Evolutionary conservation across 2,797 vertebrate genomes (phyloP).

Genomic region (Molossus molossus): DNA sequence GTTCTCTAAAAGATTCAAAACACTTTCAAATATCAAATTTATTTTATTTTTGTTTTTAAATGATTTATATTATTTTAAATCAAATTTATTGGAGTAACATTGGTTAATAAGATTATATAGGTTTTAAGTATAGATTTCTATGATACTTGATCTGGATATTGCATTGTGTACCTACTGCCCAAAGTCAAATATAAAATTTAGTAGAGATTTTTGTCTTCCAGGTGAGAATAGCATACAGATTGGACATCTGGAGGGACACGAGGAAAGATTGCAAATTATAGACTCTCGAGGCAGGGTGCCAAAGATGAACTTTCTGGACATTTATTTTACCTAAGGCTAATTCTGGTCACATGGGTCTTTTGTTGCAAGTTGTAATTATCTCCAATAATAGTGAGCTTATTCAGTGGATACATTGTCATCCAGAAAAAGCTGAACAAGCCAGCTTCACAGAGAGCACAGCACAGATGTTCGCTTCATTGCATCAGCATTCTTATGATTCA

Average conservation of each 20-base stretch:
- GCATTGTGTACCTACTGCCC: neutral
- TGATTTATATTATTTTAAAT: neutral
- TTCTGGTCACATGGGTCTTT: conserved; percentile 26
- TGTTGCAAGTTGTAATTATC: conserved; percentile 28
- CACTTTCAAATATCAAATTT: neutral
- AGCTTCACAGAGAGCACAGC: neutral
- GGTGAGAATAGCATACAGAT: neutral
- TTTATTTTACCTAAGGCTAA: conserved; percentile 9
- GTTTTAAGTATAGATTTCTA: neutral
- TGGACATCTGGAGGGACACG: neutral
- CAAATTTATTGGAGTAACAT: neutral
- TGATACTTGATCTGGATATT: neutral
- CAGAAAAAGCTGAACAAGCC: neutral
- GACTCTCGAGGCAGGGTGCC: neutral
- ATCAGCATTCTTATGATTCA: neutral
- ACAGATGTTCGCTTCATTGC: neutral
- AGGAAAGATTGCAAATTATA: conserved; percentile 11
- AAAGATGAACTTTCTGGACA: neutral
- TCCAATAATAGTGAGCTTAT: neutral
- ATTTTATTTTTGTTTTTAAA: neutral
- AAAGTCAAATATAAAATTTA: neutral
- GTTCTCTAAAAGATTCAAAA: conserved; percentile 41
- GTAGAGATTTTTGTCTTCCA: neutral
- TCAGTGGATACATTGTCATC: neutral
- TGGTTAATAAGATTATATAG: neutral